phyloP scores from a whole-genome alignment of 2,888 invertebrate genomes.

The Pediacus dermestoides region DNA sequence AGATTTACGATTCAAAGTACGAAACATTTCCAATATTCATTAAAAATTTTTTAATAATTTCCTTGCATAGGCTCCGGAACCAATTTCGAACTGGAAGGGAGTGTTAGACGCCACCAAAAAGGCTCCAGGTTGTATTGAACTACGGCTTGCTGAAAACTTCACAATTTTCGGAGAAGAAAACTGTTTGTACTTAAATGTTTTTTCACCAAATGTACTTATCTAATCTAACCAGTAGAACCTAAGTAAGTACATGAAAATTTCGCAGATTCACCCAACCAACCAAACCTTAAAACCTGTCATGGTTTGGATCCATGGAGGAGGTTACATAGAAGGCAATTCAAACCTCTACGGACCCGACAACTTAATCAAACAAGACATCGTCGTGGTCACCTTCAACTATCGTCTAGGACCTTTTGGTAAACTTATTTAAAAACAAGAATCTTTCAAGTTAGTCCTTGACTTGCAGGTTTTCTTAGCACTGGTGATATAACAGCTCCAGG shows the following conservation, averaged over 20 bases:
- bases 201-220: slow-evolving; percentile 31
- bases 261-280: slow-evolving; percentile 40
- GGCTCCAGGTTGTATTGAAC: slow-evolving; percentile 22
- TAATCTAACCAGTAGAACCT: no score
- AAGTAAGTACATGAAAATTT: no score
- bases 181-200: slow-evolving; percentile 38
- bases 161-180: slow-evolving; percentile 31
- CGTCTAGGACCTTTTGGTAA: slow-evolving; percentile 42
- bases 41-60: no score
- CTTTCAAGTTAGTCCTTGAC: no score
- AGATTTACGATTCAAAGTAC: no score
- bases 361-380: slow-evolving; percentile 31
- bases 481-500: slow-evolving; percentile 33
- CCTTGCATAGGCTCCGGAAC: slow-evolving; percentile 43
- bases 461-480: slow-evolving; percentile 39
- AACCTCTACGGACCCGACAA: slow-evolving; percentile 43
- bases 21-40: no score
- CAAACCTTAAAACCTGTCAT: slow-evolving; percentile 33
- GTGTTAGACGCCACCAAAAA: slow-evolving; percentile 24
- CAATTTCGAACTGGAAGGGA: slow-evolving; percentile 35
- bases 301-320: slow-evolving; percentile 43
- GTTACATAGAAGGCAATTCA: slow-evolving; percentile 34
- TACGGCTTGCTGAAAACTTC: slow-evolving; percentile 5
- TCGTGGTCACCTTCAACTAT: slow-evolving; percentile 38
- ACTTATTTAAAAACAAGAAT: no score